A percentile compares a stretch with the other conserved stretches of the same genome.
phyloP scores from a whole-genome alignment of 2,888 invertebrate genomes.

The Drosophila maculinotata region DNA sequence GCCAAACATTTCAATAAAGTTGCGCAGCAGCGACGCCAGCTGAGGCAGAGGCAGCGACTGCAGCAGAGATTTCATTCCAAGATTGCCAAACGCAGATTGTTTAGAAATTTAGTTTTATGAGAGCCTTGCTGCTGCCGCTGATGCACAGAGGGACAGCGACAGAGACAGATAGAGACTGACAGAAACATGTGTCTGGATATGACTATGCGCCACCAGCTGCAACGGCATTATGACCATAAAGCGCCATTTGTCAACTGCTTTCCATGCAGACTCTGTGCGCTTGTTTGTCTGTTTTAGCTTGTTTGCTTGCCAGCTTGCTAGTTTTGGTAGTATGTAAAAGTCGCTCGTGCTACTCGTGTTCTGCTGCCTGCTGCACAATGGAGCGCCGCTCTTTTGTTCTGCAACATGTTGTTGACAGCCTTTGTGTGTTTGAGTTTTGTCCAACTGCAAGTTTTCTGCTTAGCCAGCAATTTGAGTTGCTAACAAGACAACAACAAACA shows the following conservation, averaged over 20 bases:
- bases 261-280: constrained; percentile 52
- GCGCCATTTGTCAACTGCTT: constrained; percentile 74
- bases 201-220: constrained; percentile 62
- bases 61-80: constrained; percentile 35
- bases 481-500: constrained; percentile 28
- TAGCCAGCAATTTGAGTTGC: constrained; percentile 42
- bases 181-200: constrained; percentile 52
- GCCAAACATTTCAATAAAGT: constrained; percentile 79
- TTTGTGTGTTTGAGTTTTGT: constrained; percentile 62
- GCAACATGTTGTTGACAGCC: constrained; percentile 73
- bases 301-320: constrained; percentile 49
- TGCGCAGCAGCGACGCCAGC: constrained; percentile 66
- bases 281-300: constrained; percentile 58
- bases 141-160: constrained; percentile 11
- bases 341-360: constrained; percentile 12
- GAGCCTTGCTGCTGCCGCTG: constrained; percentile 52
- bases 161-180: constrained; percentile 31
- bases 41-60: constrained; percentile 7
- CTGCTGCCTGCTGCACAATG: constrained; percentile 37
- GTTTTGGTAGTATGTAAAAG: constrained; percentile 28
- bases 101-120: constrained; percentile 79
- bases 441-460: constrained; percentile 49
- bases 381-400: constrained; percentile 51
- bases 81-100: constrained; percentile 79
- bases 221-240: constrained; percentile 62